These are phyloP conservation scores for Furcula furcula DNA, from an alignment of 2,888 invertebrate genomes.

Conservation along the genomic window DNA sequence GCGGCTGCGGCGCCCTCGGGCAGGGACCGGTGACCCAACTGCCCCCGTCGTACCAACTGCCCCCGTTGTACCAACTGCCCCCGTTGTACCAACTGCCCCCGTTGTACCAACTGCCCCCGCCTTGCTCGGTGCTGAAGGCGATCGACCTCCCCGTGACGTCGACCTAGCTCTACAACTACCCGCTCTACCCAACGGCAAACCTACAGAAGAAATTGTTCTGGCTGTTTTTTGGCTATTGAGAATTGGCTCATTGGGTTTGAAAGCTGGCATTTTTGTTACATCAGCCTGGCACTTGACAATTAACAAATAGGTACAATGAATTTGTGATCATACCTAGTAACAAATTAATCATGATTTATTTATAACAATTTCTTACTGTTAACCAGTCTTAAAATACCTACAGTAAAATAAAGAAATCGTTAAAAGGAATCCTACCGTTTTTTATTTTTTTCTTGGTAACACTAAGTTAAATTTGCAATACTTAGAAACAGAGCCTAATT, in stretches of 20 bases:
- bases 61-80: slow-evolving; percentile 31
- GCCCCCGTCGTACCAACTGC: slow-evolving; percentile 45
- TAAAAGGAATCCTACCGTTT: no score
- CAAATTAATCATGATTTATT: no score
- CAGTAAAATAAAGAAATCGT: no score
- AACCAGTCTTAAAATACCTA: no score
- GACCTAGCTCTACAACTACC: slow-evolving; percentile 82
- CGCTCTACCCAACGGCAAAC: slow-evolving; percentile 85
- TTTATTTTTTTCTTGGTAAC: no score
- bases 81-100: slow-evolving; percentile 28
- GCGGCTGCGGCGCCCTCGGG: slow-evolving; percentile 68
- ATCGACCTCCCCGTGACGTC: slow-evolving; percentile 71
- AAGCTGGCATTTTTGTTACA: no score
- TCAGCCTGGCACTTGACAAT: no score
- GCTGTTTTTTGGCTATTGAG: slow-evolving; percentile 48
- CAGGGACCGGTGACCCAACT: slow-evolving; percentile 28
- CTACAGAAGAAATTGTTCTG: slow-evolving; percentile 75
- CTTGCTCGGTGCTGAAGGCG: slow-evolving; percentile 72
- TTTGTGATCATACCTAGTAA: no score
- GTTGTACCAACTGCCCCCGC: slow-evolving; percentile 36
- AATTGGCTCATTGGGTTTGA: slow-evolving; percentile 56
- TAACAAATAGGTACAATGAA: no score
- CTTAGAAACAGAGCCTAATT: slow-evolving; percentile 56
- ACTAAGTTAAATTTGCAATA: no score
- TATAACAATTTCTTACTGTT: no score